Base-by-base conservation (phyloP, 2,797 vertebrate genomes). In the Oryzias sinensis region DNA sequence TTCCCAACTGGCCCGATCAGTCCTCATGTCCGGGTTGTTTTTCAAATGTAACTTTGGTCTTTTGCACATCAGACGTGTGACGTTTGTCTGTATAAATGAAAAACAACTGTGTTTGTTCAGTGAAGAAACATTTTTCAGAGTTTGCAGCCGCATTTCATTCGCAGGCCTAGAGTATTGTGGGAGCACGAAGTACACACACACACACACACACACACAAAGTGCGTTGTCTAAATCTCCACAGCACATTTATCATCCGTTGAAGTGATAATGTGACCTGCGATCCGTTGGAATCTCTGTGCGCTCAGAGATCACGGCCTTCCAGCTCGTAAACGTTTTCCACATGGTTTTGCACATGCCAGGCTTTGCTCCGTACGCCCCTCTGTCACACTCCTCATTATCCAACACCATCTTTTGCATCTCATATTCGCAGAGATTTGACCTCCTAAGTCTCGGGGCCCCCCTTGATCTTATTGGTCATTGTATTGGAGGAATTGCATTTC, bases 311-410 rank as follows among this genome's bases (percentile, higher is more conserved):
- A 80, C 7, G 70, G 70, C 76, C 81, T 46, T 67, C 82, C 76
- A 83, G 73, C 79, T 68, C 42, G 76, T 68, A 85, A 91, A 91
- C 56, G 74, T 87, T 76, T 90, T 90, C 90, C 90, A 91, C 76
- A 89, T 91, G 90, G 82, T 75, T 62, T 67, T 69, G 76, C 77
- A 83, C 81, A 80, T 77, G 83, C 68, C 43, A 46, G 69, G 47
- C 83, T 81, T 56, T 59, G 68, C 61, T 76, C 77, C 80, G 72
- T 66, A 79, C 78, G 81, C 60, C 68, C 58, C 53, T 74, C 59
- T 7, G 65, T 86, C 83, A 83, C 75, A 83, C 80, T 77, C 68
- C 82, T 87, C 73, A 62, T 77, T 83, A 87, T 84, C 81, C 69
- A 64, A 68, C 76, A 61, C 65, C 70, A 80, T 86, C 76, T 77